These are phyloP conservation scores for Sinonovacula constricta DNA, from an alignment of 1,140 invertebrate species.

Conservation along the genomic window DNA sequence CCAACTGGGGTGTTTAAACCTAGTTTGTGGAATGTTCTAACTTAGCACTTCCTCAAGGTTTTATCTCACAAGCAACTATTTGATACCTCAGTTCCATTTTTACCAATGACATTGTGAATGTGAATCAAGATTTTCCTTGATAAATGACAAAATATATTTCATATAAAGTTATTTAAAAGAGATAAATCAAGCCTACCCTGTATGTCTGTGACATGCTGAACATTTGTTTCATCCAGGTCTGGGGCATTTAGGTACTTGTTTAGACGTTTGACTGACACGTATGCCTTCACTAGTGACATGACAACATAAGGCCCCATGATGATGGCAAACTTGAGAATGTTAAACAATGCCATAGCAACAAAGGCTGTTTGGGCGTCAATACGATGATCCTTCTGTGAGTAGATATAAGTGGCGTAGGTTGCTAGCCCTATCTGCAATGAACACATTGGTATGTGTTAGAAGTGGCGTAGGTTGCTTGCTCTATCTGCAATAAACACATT, in stretches of 20 bases:
- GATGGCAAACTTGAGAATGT: slow-evolving; percentile 95
- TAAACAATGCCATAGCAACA: slow-evolving; percentile 97
- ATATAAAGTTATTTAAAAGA: neutral
- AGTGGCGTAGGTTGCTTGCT: slow-evolving; percentile 82
- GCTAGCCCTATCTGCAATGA: too few relatives aligned
- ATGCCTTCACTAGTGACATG: slow-evolving; percentile 19
- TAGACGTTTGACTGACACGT: slow-evolving; percentile 33
- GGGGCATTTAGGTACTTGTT: slow-evolving; percentile 29
- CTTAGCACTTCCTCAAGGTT: too few relatives aligned
- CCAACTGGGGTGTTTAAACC: too few relatives aligned
- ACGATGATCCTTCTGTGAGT: slow-evolving; percentile 72
- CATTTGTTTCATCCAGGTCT: slow-evolving; percentile 37
- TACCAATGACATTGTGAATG: neutral
- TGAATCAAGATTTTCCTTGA: too few relatives aligned
- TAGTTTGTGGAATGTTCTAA: too few relatives aligned
- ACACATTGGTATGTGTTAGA: too few relatives aligned
- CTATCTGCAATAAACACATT: too few relatives aligned
- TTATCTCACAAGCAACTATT: too few relatives aligned
- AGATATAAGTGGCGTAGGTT: too few relatives aligned
- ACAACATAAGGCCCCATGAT: slow-evolving; percentile 30
- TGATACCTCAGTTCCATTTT: too few relatives aligned
- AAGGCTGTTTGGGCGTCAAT: slow-evolving; percentile 84
- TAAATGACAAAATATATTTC: neutral
- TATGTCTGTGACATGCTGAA: neutral
- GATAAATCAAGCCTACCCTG: slow-evolving; percentile 16